phyloP scores from a whole-genome alignment of 2,797 vertebrate species.

The Spheniscus humboldti region DNA sequence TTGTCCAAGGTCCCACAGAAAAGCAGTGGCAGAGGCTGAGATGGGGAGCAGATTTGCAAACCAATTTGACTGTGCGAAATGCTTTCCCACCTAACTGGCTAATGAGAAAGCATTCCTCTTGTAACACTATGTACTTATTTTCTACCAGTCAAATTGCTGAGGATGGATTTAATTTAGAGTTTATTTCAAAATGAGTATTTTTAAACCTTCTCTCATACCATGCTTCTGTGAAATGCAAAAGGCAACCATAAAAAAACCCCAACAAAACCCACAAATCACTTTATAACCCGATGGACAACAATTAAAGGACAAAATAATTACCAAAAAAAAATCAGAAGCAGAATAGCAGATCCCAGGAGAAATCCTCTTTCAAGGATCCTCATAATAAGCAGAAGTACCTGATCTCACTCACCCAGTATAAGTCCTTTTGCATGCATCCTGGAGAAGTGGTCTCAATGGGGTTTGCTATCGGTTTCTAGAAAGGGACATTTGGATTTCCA shows the following conservation, averaged over 20 bases:
- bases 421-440: not conserved
- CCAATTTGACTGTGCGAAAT: not conserved
- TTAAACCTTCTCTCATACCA: constrained; percentile 51
- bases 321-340: not conserved
- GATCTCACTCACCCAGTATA: not conserved
- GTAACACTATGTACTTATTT: constrained; percentile 50
- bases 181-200: constrained; percentile 56
- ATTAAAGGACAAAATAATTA: not conserved
- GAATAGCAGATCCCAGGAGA: not conserved
- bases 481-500: not conserved
- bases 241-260: not conserved
- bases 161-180: constrained; percentile 60
- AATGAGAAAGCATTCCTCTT: constrained; percentile 56
- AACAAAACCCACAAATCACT: not conserved
- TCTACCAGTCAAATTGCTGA: constrained; percentile 49
- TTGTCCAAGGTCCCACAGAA: not conserved
- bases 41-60: not conserved
- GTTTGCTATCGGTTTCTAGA: not conserved
- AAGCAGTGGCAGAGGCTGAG: not conserved
- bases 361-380: not conserved
- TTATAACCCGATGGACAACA: not conserved
- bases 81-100: constrained; percentile 4
- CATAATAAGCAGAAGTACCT: not conserved
- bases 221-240: constrained; percentile 62
- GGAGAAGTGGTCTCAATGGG: not conserved